These are phyloP conservation scores for Stratiomys singularior DNA, from an alignment of 2,888 invertebrate genomes.

Conservation along the genomic window DNA sequence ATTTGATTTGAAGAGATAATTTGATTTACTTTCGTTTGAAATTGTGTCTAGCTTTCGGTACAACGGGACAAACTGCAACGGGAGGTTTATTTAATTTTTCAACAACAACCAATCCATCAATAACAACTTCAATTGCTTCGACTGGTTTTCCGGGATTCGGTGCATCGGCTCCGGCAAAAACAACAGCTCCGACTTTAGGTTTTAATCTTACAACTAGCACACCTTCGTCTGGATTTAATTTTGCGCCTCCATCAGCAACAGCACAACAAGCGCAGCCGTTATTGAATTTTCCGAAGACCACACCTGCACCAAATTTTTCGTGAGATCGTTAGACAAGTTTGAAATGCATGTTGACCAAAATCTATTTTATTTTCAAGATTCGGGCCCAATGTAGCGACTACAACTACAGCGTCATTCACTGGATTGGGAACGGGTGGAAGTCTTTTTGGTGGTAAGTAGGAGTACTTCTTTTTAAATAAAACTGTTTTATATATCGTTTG, in stretches of 20 bases:
- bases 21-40: too few species aligned
- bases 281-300: conserved; percentile 10
- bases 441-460: conserved; percentile 28
- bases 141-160: conserved; percentile 45
- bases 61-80: too few species aligned
- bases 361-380: background rate
- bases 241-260: background rate
- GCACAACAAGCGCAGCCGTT: conserved; percentile 7
- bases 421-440: conserved; percentile 10
- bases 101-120: background rate
- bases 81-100: too few species aligned
- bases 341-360: background rate
- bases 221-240: conserved; percentile 52
- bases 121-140: background rate
- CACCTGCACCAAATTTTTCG: conserved; percentile 6
- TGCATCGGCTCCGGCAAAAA: conserved; percentile 24
- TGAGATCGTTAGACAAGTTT: background rate
- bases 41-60: too few species aligned
- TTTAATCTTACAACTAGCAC: conserved; percentile 49
- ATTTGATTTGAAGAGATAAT: too few species aligned
- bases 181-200: conserved; percentile 28
- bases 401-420: conserved; percentile 9
- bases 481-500: background rate
- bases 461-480: background rate
- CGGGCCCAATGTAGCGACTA: conserved; percentile 14